Base-by-base conservation (phyloP, 2,888 invertebrate genomes). In the Ferrisia virgata region DNA sequence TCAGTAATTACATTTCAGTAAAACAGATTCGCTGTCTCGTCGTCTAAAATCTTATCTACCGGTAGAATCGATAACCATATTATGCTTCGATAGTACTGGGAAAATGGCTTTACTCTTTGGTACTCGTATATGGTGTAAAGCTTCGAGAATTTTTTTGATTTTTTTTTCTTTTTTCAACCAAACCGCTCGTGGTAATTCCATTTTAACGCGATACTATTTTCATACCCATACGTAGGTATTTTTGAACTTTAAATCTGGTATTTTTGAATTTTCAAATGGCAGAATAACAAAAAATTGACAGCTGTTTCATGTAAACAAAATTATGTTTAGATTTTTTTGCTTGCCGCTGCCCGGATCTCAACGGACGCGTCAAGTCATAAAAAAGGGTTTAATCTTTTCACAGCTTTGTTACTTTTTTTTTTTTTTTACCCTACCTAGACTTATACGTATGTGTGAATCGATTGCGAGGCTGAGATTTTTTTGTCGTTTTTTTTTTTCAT, bases 191-290 rank as follows among this genome's bases (percentile, higher is more conserved):
- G 53, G 64, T 64, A 64, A 64, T 64, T 28, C 64, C 15, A 64
- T 64, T 64, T 64, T 64, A 64, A 64, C 64, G 64, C 28, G 13
- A 53, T 53, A 53, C 47, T n/a, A n/a, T n/a, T n/a, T n/a, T 22
- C 53, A 53, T 53, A 8, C 53, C 2, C 22, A 22, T 22, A 53
- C 53, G 5, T 40, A 18, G 28, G 64, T 64, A 64, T 28, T 25
- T 2, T 15, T 64, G 8, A 18, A 5, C 13, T 5, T 3, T 64
- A 64, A 64, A 64, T 64, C 64, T 64, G 64, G 64, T 28, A 64
- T 64, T 64, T 64, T 64, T 64, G 64, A 64, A 64, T 64, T 64
- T 64, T 64, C 28, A 64, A 58, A 58, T 58, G 58, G 25, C 58
- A 22, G 58, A 58, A 13, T 58, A 25, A 53, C n/a, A 64, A 64